Conservation (phyloP, 2,888 invertebrate species). For the Calameuta pallipes region DNA sequence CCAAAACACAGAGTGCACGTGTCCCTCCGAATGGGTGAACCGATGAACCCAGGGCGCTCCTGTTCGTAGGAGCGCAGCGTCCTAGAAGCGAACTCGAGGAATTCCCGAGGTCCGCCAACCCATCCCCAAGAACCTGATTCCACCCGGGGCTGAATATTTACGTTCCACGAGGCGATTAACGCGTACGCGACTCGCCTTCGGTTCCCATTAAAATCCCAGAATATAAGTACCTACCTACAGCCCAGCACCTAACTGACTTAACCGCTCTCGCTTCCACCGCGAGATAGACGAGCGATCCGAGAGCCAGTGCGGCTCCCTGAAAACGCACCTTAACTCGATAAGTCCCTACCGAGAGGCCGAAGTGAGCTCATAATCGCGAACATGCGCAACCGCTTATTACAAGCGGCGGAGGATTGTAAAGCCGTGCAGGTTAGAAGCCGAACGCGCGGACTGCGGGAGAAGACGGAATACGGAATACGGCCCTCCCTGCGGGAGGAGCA, state of each 20-base stretch:
- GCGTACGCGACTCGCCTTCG: not conserved
- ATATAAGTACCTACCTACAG: not conserved
- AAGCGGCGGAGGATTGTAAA: constrained; percentile 44
- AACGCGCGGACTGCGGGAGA: not conserved
- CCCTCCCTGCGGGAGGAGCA: not conserved
- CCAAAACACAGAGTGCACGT: constrained; percentile 37
- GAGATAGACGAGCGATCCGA: not conserved
- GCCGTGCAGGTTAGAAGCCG: not conserved
- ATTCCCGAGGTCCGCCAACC: not conserved
- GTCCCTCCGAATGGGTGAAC: constrained; percentile 18
- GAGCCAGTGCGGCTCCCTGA: not conserved
- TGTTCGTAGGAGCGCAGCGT: not conserved
- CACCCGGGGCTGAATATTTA: not conserved
- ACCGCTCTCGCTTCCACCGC: not conserved
- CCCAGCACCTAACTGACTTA: not conserved
- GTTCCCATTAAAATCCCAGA: not conserved
- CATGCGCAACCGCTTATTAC: constrained; percentile 50
- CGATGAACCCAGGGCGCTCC: too few relatives aligned
- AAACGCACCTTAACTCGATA: constrained; percentile 39
- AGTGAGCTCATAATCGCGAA: constrained; percentile 51
- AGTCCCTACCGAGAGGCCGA: constrained; percentile 41
- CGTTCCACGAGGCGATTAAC: not conserved
- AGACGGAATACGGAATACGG: not conserved
- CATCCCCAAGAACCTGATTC: not conserved
- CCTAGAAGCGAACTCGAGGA: too few relatives aligned